phyloP scores from a whole-genome alignment of 2,113 vertebrate species.

The Eleginops maclovinus region DNA sequence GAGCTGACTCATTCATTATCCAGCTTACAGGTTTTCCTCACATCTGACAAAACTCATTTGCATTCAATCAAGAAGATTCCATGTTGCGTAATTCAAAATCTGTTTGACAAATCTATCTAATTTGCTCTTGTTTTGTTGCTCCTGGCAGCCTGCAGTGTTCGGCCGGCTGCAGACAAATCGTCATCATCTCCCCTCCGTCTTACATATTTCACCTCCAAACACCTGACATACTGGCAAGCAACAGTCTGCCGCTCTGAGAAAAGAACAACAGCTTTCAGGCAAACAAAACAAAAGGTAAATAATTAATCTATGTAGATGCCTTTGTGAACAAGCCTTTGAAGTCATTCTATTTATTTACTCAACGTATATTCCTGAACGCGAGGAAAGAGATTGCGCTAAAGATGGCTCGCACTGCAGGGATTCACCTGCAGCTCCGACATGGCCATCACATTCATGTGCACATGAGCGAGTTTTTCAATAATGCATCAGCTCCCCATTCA shows the following conservation, averaged over 20 bases:
- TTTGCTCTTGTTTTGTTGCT: constrained; percentile 4
- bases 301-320: constrained; percentile 42
- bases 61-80: constrained; percentile 20
- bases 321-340: neutral
- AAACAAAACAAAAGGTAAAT: constrained; percentile 58
- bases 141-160: neutral
- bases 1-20: constrained; percentile 29
- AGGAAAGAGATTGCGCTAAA: neutral
- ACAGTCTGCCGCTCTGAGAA: neutral
- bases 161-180: neutral
- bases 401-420: neutral
- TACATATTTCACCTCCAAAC: constrained; percentile 4
- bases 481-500: constrained; percentile 48
- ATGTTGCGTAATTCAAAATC: constrained; percentile 5
- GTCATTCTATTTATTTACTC: constrained; percentile 7
- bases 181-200: neutral
- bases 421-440: constrained; percentile 8
- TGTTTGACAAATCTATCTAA: constrained; percentile 34
- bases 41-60: constrained; percentile 29
- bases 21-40: constrained; percentile 14
- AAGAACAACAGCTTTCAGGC: constrained; percentile 46
- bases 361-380: neutral
- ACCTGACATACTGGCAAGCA: neutral
- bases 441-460: constrained; percentile 16
- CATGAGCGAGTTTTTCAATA: constrained; percentile 50